These are phyloP conservation scores for Moxostoma hubbsi DNA, from an alignment of 2,797 vertebrate genomes.

Conservation along the genomic window DNA sequence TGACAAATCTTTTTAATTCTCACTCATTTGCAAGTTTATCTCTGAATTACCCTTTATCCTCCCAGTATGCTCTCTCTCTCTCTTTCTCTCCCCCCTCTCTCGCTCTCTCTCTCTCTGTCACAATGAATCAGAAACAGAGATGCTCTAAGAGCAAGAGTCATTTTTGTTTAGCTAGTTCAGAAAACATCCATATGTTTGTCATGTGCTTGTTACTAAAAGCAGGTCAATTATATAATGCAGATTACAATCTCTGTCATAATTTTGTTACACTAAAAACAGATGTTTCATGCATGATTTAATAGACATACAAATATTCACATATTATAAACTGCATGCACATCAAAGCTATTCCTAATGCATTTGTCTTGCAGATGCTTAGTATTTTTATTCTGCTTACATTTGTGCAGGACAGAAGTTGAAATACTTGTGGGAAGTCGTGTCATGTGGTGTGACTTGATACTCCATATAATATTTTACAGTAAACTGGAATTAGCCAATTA, in stretches of 20 bases:
- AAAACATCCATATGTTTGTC: not conserved
- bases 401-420: not conserved
- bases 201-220: not conserved
- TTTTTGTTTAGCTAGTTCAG: not conserved
- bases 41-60: slow-evolving; percentile 5
- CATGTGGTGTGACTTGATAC: too few relatives aligned
- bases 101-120: not conserved
- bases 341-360: not conserved
- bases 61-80: too few relatives aligned
- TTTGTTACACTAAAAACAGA: not conserved
- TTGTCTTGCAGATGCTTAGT: not conserved
- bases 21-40: not conserved
- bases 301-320: not conserved
- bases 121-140: too few relatives aligned
- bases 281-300: not conserved
- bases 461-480: too few relatives aligned
- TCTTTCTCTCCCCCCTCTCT: not conserved
- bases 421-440: too few relatives aligned
- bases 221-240: not conserved
- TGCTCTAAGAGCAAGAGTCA: not conserved
- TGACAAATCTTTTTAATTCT: not conserved
- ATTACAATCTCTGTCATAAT: not conserved
- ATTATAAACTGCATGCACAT: not conserved
- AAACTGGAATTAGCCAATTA: too few relatives aligned
- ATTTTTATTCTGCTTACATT: not conserved